Evolutionary conservation across 2,888 invertebrate species (phyloP).

Genomic region (Caenorhabditis zanzibari): DNA sequence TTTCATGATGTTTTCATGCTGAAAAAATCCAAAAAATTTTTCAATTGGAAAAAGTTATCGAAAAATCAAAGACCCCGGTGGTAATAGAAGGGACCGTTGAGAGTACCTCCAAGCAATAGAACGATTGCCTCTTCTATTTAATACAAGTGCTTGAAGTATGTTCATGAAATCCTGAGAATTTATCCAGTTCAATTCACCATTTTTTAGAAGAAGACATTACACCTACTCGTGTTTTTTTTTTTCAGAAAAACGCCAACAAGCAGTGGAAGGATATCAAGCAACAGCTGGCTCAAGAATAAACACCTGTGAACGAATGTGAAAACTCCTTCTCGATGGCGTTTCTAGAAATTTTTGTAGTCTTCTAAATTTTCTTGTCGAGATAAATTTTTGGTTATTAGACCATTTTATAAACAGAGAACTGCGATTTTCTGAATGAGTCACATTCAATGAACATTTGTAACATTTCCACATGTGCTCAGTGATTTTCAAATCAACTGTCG

Average conservation of each 20-base stretch:
- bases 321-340: conserved; percentile 22
- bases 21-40: too few relatives aligned
- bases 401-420: background rate
- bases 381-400: conserved; percentile 40
- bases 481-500: too few relatives aligned
- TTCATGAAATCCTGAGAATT: too few relatives aligned
- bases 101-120: too few relatives aligned
- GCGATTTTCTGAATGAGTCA: conserved; percentile 5
- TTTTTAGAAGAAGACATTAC: too few relatives aligned
- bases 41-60: too few relatives aligned
- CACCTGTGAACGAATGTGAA: conserved; percentile 20
- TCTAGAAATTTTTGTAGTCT: conserved; percentile 40
- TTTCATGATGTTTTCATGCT: too few relatives aligned
- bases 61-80: too few relatives aligned
- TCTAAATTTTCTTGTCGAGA: conserved; percentile 60
- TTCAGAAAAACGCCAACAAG: conserved; percentile 81
- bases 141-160: too few relatives aligned
- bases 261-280: conserved; percentile 82
- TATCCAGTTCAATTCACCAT: too few relatives aligned
- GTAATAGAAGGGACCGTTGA: too few relatives aligned
- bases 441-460: conserved; percentile 36
- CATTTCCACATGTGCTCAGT: background rate
- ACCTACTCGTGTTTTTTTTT: background rate
- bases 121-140: too few relatives aligned
- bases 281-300: conserved; percentile 61